Base-by-base conservation (phyloP, 2,113 vertebrate species). In the Nymphicus hollandicus region DNA sequence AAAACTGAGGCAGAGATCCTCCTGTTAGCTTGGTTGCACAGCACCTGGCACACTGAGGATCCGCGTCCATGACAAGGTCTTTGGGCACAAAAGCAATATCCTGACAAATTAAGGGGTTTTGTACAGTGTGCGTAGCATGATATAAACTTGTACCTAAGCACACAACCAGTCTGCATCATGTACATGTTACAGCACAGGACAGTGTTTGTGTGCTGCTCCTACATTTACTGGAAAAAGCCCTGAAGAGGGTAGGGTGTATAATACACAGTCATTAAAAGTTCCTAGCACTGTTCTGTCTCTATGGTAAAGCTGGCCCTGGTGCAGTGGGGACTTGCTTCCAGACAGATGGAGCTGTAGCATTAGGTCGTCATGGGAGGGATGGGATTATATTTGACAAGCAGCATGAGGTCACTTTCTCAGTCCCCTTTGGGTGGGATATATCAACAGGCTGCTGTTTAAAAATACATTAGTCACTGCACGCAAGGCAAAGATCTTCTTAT, bases 361-460 rank as follows among this genome's bases (percentile, higher is more conserved):
- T 79, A 46, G 93, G 86, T 25, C 28, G 84, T 68, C 27, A 17
- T 61, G 94, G 93, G 87, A 95, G 88, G 89, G 88, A 66, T 56
- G 58, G 91, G 85, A 47, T 71, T 88, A 64, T 33, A 6, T 43
- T 58, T 89, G 89, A 94, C 81, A 29, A 88, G 94, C 73, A 86
- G 85, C 71, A 86, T 94, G 93, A 96, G 85, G 71, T 97, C 94
- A 96, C 81, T 79, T 53, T n/a, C 52, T 53, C 53, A 44, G 74
- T 74, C 91, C 81, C 89, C 74, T 91, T 39, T 18, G 94, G 93
- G 94, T 95, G 93, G 86, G 68, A 93, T 90, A 22, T 49, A 86
- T 91, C 89, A 86, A 58, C 89, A 93, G 88, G 85, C 94, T 88
- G 89, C 63, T 4, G 0, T 89, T 93, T n/a, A n/a, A n/a, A n/a